Conservation (phyloP, 2,888 invertebrate genomes). For the Cremastobaeus sp. region DNA sequence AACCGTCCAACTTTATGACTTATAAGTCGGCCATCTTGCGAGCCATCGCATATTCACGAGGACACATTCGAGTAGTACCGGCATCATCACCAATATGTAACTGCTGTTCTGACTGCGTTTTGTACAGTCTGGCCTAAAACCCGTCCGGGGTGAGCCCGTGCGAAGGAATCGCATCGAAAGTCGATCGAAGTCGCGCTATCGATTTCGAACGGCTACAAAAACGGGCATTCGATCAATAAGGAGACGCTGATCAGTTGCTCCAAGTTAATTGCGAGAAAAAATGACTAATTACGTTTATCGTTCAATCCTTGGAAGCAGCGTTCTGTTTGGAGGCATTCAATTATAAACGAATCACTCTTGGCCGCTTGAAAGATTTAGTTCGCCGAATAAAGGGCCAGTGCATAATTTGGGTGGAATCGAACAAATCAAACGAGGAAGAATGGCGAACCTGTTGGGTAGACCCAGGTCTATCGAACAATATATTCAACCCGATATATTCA, state of each 20-base stretch:
- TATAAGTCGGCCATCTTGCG: constrained; percentile 78
- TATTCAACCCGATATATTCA: constrained; percentile 32
- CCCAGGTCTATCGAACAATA: constrained; percentile 11
- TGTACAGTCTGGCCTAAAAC: constrained; percentile 73
- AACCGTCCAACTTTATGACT: constrained; percentile 75
- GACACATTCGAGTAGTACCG: constrained; percentile 72
- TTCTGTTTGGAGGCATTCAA: no score
- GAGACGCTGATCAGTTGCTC: no score
- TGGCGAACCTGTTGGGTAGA: constrained; percentile 37
- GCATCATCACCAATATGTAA: constrained; percentile 71
- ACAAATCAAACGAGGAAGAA: constrained; percentile 18
- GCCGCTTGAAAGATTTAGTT: constrained; percentile 13
- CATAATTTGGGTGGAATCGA: background rate
- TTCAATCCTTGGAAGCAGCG: no score
- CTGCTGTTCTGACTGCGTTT: constrained; percentile 71
- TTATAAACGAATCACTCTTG: no score
- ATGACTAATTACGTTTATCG: no score
- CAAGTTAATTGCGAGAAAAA: no score
- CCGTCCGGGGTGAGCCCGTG: constrained; percentile 28
- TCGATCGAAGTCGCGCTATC: background rate
- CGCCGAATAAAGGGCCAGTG: constrained; percentile 1
- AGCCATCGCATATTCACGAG: constrained; percentile 75
- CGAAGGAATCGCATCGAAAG: no score
- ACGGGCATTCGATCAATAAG: background rate
- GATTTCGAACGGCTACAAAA: background rate